Conservation (phyloP, 2,888 invertebrate species). For the Globia sparganii region DNA sequence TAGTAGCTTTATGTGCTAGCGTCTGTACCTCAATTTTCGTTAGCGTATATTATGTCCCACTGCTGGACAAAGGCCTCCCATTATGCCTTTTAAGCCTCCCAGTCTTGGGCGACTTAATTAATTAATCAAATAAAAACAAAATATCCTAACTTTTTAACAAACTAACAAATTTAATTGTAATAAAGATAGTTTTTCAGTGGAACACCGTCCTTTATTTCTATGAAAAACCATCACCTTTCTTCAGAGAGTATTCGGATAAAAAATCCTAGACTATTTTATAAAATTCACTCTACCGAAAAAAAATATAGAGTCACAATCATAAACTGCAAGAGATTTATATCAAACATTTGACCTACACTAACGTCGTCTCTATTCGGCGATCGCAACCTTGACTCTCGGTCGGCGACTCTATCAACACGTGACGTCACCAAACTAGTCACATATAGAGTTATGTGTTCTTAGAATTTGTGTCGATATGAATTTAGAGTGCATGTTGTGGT, state of each 20-base stretch:
- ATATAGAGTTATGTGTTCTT: conserved; percentile 50
- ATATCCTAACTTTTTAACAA: background rate
- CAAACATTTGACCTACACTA: conserved; percentile 63
- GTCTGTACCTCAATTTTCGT: background rate
- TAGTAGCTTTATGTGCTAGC: too few species aligned
- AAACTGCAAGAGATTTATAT: conserved; percentile 13
- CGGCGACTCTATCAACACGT: conserved; percentile 60
- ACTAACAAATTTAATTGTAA: background rate
- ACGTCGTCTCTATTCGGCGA: conserved; percentile 60
- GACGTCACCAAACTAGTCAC: conserved; percentile 65
- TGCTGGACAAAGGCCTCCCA: background rate
- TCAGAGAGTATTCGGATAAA: background rate
- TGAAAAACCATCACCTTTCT: background rate
- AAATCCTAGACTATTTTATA: background rate
- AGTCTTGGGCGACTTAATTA: background rate
- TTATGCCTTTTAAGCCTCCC: background rate
- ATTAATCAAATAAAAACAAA: background rate
- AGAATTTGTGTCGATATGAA: conserved; percentile 39
- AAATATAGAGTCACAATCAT: conserved; percentile 9
- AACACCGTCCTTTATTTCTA: background rate
- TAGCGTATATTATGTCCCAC: background rate
- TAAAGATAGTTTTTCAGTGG: background rate
- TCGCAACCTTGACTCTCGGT: conserved; percentile 64
- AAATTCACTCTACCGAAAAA: conserved; percentile 12
- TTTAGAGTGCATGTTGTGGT: conserved; percentile 31